A percentile compares a stretch with the other conserved stretches of the same genome.
phyloP scores from a whole-genome alignment of 2,797 vertebrate genomes.

The Heteromormyrus szaboi region DNA sequence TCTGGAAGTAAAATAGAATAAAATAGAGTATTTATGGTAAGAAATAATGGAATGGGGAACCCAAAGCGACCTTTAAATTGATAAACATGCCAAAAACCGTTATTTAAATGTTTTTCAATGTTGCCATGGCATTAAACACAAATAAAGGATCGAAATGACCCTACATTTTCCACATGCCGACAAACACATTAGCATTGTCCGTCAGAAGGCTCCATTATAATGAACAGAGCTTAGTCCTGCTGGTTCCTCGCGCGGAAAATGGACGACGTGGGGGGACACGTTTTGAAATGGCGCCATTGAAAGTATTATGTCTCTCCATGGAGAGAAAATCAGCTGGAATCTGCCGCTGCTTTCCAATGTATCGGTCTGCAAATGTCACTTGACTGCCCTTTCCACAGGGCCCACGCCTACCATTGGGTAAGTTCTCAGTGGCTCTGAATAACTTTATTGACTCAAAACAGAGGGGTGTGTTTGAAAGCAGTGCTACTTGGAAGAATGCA shows the following conservation, averaged over 20 bases:
- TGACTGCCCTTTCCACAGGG: neutral
- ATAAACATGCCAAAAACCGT: neutral
- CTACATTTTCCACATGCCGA: neutral
- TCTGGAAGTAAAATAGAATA: neutral
- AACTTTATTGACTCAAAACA: conserved; percentile 12
- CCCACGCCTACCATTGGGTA: neutral
- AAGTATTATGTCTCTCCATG: conserved; percentile 21
- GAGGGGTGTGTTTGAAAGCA: neutral
- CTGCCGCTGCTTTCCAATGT: neutral
- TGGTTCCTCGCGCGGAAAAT: neutral
- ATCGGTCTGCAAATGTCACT: conserved; percentile 8
- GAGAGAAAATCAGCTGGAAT: conserved; percentile 15
- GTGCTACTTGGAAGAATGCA: neutral
- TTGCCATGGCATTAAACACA: neutral
- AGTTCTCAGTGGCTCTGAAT: neutral
- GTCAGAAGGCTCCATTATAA: neutral
- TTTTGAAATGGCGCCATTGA: conserved; percentile 7
- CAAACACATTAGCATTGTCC: neutral
- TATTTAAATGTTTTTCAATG: neutral
- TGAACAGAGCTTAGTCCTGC: neutral
- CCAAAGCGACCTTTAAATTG: neutral
- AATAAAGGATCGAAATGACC: neutral
- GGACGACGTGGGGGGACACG: neutral
- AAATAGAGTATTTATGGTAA: neutral
- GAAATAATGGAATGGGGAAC: neutral